Evolutionary conservation across 2,113 vertebrate species (phyloP).

Genomic region (Okapia johnstoni): DNA sequence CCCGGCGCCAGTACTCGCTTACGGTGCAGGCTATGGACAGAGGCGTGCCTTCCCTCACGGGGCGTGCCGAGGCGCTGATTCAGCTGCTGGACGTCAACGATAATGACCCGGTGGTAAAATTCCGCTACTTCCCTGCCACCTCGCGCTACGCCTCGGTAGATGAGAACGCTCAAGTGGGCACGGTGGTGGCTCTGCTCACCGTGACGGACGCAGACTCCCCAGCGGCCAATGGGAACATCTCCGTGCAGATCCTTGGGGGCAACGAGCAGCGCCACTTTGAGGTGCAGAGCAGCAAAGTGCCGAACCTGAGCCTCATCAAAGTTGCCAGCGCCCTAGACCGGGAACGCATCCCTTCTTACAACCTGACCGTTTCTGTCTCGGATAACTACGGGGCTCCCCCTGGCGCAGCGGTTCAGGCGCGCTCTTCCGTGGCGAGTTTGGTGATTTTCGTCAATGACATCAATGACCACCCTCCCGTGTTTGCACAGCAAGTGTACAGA

Average conservation of each 20-base stretch:
- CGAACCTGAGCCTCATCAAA: slow-evolving; percentile 96
- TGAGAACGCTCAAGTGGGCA: slow-evolving; percentile 95
- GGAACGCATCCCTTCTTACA: slow-evolving; percentile 96
- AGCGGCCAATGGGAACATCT: slow-evolving; percentile 94
- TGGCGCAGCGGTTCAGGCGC: slow-evolving; percentile 70
- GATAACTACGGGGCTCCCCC: slow-evolving; percentile 83
- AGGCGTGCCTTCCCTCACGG: slow-evolving; percentile 89
- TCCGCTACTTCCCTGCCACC: slow-evolving; percentile 93
- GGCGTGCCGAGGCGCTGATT: slow-evolving; percentile 91
- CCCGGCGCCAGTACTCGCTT: slow-evolving; percentile 89
- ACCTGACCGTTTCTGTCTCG: slow-evolving; percentile 95
- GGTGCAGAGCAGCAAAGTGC: slow-evolving; percentile 96
- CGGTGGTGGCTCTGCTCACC: slow-evolving; percentile 94
- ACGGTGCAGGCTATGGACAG: slow-evolving; percentile 92
- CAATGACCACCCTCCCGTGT: slow-evolving; percentile 96
- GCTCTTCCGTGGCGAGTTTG: slow-evolving; percentile 94
- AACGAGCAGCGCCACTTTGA: slow-evolving; percentile 98
- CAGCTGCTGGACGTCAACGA: slow-evolving; percentile 95
- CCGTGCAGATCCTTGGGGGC: slow-evolving; percentile 93
- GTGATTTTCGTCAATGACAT: slow-evolving; percentile 98
- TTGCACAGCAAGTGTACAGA: slow-evolving; percentile 89
- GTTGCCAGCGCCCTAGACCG: slow-evolving; percentile 95
- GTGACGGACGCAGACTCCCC: slow-evolving; percentile 96
- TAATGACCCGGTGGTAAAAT: slow-evolving; percentile 96
- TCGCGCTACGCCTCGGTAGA: slow-evolving; percentile 97